Percentiles rank a stretch among this genome's conserved stretches.
Conservation (phyloP, 2,888 invertebrate species). For the Eledona agricola region DNA sequence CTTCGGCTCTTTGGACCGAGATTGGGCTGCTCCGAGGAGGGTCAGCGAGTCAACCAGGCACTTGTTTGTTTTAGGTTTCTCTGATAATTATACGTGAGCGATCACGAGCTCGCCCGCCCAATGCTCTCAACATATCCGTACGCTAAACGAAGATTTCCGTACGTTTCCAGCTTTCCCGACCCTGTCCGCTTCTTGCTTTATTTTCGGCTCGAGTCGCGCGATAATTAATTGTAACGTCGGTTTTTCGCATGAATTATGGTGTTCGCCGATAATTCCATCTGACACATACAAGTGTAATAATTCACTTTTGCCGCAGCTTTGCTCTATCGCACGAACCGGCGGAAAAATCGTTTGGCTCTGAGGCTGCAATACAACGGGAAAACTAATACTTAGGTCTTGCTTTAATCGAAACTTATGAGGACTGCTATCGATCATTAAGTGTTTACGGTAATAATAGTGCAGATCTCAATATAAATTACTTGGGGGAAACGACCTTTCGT, state of each 20-base stretch:
- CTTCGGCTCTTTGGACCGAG: constrained; percentile 46
- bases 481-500: constrained; percentile 38
- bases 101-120: constrained; percentile 61
- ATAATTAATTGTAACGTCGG: no score
- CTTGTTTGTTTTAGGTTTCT: constrained; percentile 63
- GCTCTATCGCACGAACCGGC: constrained; percentile 2
- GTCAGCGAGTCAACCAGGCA: constrained; percentile 60
- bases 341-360: constrained; percentile 11
- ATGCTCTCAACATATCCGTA: constrained; percentile 58
- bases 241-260: neutral
- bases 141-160: no score
- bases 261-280: neutral
- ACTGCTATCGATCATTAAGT: constrained; percentile 38
- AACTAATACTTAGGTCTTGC: constrained; percentile 15
- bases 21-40: constrained; percentile 51
- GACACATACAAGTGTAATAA: constrained; percentile 6
- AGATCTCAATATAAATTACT: constrained; percentile 39
- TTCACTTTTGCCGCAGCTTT: constrained; percentile 1
- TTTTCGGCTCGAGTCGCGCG: no score
- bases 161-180: no score
- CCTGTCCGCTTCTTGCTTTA: no score
- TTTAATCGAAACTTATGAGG: constrained; percentile 31
- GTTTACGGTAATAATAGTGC: constrained; percentile 40
- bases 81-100: constrained; percentile 62
- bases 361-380: constrained; percentile 15